phyloP scores from a whole-genome alignment of 1,140 invertebrate genomes.

The Drosophila malerkotliana region DNA sequence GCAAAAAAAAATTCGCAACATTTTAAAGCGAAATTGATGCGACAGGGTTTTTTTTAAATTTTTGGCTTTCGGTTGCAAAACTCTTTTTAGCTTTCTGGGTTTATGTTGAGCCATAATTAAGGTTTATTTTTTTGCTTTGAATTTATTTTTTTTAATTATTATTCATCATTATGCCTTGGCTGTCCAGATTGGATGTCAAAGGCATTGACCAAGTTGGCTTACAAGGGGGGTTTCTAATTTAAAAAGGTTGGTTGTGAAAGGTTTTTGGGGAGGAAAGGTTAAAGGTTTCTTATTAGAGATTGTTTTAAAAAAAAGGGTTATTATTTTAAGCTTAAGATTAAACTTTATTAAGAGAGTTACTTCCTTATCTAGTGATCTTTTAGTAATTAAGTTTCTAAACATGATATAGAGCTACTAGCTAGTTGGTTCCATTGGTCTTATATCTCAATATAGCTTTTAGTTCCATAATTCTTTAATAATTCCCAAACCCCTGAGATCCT shows the following conservation, averaged over 20 bases:
- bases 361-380: too few relatives aligned
- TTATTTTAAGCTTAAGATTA: too few relatives aligned
- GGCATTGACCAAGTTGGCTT: conserved; percentile 50
- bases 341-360: too few relatives aligned
- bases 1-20: conserved; percentile 59
- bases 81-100: conserved; percentile 29
- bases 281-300: not conserved
- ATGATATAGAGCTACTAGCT: too few relatives aligned
- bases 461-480: too few relatives aligned
- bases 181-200: conserved; percentile 21
- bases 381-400: too few relatives aligned
- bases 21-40: conserved; percentile 41
- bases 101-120: conserved; percentile 47
- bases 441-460: too few relatives aligned
- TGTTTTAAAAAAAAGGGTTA: not conserved
- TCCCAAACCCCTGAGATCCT: not conserved
- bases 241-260: conserved; percentile 30
- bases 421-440: too few relatives aligned
- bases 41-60: conserved; percentile 38
- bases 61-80: conserved; percentile 48
- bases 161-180: conserved; percentile 53
- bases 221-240: conserved; percentile 1
- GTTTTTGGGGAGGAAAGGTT: conserved; percentile 3
- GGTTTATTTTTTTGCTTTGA: conserved; percentile 32
- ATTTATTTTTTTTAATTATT: conserved; percentile 63